Evolutionary conservation across 2,113 vertebrate species (phyloP), one percentile per base, ranked within the genome.

Genomic region (Macquaria australasica): DNA sequence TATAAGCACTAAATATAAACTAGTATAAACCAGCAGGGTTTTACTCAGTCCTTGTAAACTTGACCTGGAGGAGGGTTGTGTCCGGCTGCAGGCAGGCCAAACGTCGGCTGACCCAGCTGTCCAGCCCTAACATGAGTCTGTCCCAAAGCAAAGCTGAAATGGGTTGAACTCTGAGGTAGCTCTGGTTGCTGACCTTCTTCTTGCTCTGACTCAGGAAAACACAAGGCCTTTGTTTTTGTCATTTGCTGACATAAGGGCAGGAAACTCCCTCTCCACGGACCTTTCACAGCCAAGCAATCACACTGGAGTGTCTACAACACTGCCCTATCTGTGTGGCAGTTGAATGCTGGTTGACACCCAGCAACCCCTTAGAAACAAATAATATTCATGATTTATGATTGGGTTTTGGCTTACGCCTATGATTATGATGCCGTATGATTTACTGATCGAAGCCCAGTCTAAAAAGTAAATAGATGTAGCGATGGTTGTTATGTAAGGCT

Each of bases 1-100:
- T 89, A 92, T 92, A 89, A 91, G 91, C 83, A 83, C 90, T 93
- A 92, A 90, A 94, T 93, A 91, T 94, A 94, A 94, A 93, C 88
- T 50, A 79, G 88, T 85, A 89, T 87, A 92, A 89, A 89, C 63
- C 77, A 70, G 79, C 78, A 39, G 85, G 83, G 56, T 84, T 87
- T 88, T 56, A 72, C 72, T 82, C 62, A 50, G 79, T 64, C 60
- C 84, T 84, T 87, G 74, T 91, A 89, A 93, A 92, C 84, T 79
- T 91, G 83, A 93, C 89, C 85, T 74, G 76, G 88, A 55, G 83
- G 59, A 73, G 82, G 21, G 34, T 25, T 59, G 81, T 53, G 77
- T 88, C 79, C 77, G 18, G 83, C 71, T 56, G 75, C 31, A 53
- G 25, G 48, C 79, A 58, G 73, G 62, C 86, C 74, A 45, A 53